Conservation (phyloP, 2,888 invertebrate species). For the Scaptomyza tumidula region DNA sequence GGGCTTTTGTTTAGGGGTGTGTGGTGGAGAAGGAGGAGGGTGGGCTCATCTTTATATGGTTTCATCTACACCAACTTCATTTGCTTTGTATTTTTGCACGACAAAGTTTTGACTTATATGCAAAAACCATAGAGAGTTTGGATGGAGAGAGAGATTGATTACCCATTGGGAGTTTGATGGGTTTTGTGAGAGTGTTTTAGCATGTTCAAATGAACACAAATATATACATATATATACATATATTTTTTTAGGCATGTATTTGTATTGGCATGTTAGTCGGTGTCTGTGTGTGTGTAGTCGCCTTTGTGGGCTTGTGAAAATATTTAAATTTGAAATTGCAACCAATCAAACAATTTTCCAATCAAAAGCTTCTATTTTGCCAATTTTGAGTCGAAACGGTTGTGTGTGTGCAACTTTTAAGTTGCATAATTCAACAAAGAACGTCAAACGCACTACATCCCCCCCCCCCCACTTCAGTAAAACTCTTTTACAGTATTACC, state of each 20-base stretch:
- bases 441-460: slow-evolving; percentile 40
- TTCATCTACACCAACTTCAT: slow-evolving; percentile 29
- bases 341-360: slow-evolving; percentile 80
- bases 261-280: slow-evolving; percentile 4
- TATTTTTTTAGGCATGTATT: slow-evolving; percentile 38
- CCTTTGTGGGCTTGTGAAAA: slow-evolving; percentile 71
- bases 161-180: slow-evolving; percentile 47
- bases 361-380: slow-evolving; percentile 75
- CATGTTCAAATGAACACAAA: slow-evolving; percentile 59
- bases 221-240: neutral
- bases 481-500: slow-evolving; percentile 42
- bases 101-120: slow-evolving; percentile 76
- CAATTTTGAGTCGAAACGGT: slow-evolving; percentile 65
- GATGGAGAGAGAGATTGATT: slow-evolving; percentile 68
- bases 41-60: slow-evolving; percentile 48
- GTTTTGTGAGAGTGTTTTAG: slow-evolving; percentile 72
- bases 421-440: slow-evolving; percentile 80
- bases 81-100: slow-evolving; percentile 41
- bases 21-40: slow-evolving; percentile 1
- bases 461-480: neutral
- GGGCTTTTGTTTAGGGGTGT: slow-evolving; percentile 32
- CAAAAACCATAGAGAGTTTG: slow-evolving; percentile 28
- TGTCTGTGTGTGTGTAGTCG: slow-evolving; percentile 25
- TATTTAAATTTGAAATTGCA: slow-evolving; percentile 80
- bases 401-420: slow-evolving; percentile 72